Evolutionary conservation across 2,888 invertebrate genomes (phyloP).

Genomic region (Xylocampa areola): DNA sequence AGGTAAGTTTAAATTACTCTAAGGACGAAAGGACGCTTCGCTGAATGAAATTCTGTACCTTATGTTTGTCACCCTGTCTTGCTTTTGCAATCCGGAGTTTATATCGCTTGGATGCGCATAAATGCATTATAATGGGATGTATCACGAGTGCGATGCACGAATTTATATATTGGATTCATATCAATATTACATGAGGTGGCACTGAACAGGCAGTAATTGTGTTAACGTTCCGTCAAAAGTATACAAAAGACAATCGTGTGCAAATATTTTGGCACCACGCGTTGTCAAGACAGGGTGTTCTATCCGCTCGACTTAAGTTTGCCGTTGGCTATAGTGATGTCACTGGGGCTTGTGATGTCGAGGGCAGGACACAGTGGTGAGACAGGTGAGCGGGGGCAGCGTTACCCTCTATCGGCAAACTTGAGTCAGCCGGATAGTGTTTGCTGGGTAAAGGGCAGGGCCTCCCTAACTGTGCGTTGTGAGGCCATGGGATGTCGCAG

Average conservation of each 20-base stretch:
- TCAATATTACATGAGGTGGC: conserved; percentile 8
- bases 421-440: no score
- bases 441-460: no score
- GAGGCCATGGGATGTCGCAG: no score
- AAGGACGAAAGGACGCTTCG: conserved; percentile 65
- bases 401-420: no score
- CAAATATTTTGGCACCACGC: background rate
- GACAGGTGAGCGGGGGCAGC: no score
- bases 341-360: no score
- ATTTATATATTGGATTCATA: conserved; percentile 10
- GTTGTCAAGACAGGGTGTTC: background rate
- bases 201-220: conserved; percentile 14
- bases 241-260: background rate
- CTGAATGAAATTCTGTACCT: conserved; percentile 61
- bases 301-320: no score
- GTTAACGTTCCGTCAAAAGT: background rate
- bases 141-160: conserved; percentile 31
- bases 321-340: no score
- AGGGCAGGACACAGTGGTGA: no score
- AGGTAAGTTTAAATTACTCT: conserved; percentile 66
- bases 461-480: no score
- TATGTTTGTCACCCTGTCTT: conserved; percentile 79
- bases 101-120: conserved; percentile 50
- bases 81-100: conserved; percentile 68
- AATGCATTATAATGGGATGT: conserved; percentile 35